These are phyloP conservation scores for Drosophila meridionalis DNA, from an alignment of 2,888 invertebrate species.

Conservation along the genomic window DNA sequence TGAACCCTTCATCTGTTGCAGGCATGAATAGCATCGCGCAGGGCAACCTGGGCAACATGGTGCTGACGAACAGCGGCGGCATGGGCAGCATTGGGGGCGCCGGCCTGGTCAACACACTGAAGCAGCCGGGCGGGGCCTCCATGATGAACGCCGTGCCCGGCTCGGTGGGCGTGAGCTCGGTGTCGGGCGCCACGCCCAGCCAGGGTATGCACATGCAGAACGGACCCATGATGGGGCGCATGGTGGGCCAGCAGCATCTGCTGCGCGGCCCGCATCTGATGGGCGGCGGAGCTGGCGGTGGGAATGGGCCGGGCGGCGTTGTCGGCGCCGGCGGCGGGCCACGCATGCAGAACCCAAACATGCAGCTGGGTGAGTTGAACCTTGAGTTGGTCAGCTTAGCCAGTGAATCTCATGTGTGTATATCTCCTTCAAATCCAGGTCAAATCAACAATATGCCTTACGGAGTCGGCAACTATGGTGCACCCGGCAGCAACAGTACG, in stretches of 20 bases:
- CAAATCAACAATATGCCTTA: conserved; percentile 85
- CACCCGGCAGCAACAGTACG: conserved; percentile 71
- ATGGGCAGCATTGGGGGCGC: conserved; percentile 84
- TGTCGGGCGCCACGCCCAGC: conserved; percentile 73
- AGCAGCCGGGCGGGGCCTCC: conserved; percentile 86
- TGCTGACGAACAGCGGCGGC: conserved; percentile 91
- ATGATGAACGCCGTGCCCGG: conserved; percentile 88
- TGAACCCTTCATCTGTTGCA: conserved; percentile 60
- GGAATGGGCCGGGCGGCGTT: conserved; percentile 70
- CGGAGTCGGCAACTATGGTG: conserved; percentile 82
- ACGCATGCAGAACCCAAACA: conserved; percentile 87
- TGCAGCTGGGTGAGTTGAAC: conserved; percentile 81
- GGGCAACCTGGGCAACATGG: conserved; percentile 89
- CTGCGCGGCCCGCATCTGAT: conserved; percentile 85
- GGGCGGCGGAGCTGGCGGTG: conserved; percentile 74
- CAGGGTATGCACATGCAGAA: conserved; percentile 87
- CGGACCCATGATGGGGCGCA: conserved; percentile 89
- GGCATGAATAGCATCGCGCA: conserved; percentile 88
- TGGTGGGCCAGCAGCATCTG: conserved; percentile 84
- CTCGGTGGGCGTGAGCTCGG: conserved; percentile 86
- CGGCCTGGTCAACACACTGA: conserved; percentile 91
- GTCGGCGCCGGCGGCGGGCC: conserved; percentile 85
- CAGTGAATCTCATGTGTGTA: neutral
- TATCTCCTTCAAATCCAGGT: conserved; percentile 57
- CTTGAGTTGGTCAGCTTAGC: neutral